Evolutionary conservation across 2,113 vertebrate species (phyloP).

Genomic region (Columba livia): DNA sequence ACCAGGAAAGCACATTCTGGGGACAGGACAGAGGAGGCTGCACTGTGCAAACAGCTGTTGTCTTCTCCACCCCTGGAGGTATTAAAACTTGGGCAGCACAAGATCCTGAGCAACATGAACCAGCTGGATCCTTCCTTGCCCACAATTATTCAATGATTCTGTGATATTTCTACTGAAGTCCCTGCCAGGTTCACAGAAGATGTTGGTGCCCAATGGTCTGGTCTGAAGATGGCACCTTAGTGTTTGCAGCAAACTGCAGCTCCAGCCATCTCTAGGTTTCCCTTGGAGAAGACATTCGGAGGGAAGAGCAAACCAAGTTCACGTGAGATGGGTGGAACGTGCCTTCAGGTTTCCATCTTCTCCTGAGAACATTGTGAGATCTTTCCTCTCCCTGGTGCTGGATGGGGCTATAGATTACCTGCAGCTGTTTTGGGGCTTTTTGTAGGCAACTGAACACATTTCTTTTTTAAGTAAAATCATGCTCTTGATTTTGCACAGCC

Average conservation of each 20-base stretch:
- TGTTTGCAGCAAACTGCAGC: no score
- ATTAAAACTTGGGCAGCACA: not conserved
- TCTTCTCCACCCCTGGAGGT: not conserved
- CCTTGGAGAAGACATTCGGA: not conserved
- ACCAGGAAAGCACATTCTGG: not conserved
- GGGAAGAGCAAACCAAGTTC: not conserved
- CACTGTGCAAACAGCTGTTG: not conserved
- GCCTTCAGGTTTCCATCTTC: not conserved
- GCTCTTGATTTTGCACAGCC: not conserved
- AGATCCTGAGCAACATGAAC: not conserved
- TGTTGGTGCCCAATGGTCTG: not conserved
- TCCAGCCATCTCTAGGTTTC: not conserved
- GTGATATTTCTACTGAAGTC: not conserved
- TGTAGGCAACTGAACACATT: not conserved
- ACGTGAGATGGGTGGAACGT: not conserved
- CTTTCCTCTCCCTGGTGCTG: not conserved
- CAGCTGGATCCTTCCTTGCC: not conserved
- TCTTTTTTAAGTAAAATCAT: not conserved
- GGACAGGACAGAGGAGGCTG: not conserved
- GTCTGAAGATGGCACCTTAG: not conserved
- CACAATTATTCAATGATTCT: not conserved
- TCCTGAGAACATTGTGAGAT: not conserved
- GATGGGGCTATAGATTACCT: no score
- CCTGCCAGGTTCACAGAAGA: not conserved
- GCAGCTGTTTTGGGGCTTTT: no score